phyloP scores from a whole-genome alignment of 2,113 vertebrate genomes.

The Cepphus grylle region DNA sequence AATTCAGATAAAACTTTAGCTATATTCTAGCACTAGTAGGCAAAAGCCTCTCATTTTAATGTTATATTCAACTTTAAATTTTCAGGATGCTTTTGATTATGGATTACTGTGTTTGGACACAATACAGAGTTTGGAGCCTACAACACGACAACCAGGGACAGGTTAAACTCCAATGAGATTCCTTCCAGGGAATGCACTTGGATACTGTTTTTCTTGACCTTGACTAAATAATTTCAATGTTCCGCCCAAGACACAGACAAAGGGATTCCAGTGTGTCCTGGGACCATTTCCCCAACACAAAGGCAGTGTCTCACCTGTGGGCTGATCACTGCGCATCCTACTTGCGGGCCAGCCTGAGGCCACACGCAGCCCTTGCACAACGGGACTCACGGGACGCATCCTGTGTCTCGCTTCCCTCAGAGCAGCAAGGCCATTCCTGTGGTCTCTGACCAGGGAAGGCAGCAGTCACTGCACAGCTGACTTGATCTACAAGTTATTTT shows the following conservation, averaged over 20 bases:
- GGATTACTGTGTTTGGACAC: neutral
- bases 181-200: neutral
- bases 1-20: neutral
- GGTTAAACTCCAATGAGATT: neutral
- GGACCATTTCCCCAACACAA: neutral
- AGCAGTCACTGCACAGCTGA: neutral
- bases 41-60: neutral
- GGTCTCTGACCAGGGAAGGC: neutral
- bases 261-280: neutral
- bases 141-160: neutral
- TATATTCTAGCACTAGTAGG: neutral
- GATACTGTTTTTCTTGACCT: neutral
- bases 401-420: rapidly evolving
- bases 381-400: rapidly evolving
- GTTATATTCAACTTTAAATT: neutral
- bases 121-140: neutral
- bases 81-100: neutral
- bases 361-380: neutral
- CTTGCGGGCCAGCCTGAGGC: neutral
- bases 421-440: neutral
- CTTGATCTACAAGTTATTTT: neutral
- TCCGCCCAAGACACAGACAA: neutral
- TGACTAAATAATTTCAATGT: neutral
- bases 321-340: rapidly evolving
- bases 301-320: neutral